Percentiles rank a stretch among this genome's conserved stretches.
Evolutionary conservation across 2,113 vertebrate species (phyloP).

Genomic region (Gobiocypris rarus): DNA sequence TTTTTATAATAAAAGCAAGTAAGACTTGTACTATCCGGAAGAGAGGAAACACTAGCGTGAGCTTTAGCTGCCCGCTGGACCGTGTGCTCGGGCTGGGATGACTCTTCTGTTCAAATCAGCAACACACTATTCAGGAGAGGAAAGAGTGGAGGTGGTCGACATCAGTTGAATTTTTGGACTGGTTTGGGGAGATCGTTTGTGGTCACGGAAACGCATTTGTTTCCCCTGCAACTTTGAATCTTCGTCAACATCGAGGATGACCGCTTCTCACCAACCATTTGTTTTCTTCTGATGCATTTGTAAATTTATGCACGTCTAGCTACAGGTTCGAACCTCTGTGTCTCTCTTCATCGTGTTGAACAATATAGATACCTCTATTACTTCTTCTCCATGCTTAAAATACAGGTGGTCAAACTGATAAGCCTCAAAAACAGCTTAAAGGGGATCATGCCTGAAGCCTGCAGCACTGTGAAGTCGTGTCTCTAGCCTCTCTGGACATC

Average conservation of each 20-base stretch:
- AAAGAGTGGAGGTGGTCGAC: slow-evolving; percentile 64
- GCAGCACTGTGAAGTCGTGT: slow-evolving; percentile 21
- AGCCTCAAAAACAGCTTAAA: slow-evolving; percentile 32
- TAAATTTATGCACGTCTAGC: neutral
- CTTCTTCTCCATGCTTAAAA: neutral
- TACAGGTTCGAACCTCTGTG: neutral
- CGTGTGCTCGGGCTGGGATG: slow-evolving; percentile 63
- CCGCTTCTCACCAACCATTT: neutral
- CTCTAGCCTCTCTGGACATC: neutral
- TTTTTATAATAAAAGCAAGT: neutral
- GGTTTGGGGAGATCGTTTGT: slow-evolving; percentile 65
- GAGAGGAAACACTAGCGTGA: slow-evolving; percentile 27
- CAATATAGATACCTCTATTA: neutral
- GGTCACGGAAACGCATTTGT: slow-evolving; percentile 44
- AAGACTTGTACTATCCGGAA: slow-evolving; percentile 4
- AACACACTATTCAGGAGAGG: slow-evolving; percentile 65
- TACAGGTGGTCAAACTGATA: slow-evolving; percentile 38
- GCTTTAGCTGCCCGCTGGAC: slow-evolving; percentile 48
- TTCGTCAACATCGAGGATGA: neutral
- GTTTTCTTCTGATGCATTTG: neutral
- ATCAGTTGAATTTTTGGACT: slow-evolving; percentile 66
- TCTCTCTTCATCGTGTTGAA: neutral
- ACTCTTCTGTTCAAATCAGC: slow-evolving; percentile 63
- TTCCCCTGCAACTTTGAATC: slow-evolving; percentile 18
- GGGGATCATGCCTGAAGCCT: slow-evolving; percentile 33